Conservation (phyloP, 1,140 invertebrate genomes). For the Rhagoletis zephyria region DNA sequence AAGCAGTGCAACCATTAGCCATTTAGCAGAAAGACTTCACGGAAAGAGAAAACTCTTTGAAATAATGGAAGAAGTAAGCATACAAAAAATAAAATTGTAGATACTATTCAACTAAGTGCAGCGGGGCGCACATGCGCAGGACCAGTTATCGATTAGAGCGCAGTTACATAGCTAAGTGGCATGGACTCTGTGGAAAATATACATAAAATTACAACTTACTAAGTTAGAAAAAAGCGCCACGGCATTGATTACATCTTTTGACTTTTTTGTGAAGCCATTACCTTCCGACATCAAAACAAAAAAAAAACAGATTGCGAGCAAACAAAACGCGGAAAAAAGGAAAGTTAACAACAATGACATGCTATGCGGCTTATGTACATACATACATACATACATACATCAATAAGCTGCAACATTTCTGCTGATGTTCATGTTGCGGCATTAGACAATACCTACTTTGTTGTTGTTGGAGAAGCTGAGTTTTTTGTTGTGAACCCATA, state of each 20-base stretch:
- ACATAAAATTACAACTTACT: not conserved
- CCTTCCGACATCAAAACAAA: not conserved
- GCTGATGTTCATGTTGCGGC: not conserved
- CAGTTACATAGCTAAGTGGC: not conserved
- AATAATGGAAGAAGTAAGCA: not conserved
- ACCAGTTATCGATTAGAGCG: not conserved
- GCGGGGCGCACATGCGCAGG: not conserved
- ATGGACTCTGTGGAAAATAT: not conserved
- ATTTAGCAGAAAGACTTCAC: not conserved
- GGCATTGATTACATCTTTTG: not conserved
- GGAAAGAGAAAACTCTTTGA: not conserved
- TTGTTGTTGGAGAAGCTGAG: not conserved
- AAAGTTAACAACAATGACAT: not conserved
- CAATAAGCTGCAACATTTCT: not conserved
- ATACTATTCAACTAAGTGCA: not conserved
- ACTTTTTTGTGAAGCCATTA: not conserved
- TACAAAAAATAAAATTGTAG: not conserved
- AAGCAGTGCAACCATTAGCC: not conserved
- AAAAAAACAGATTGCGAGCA: not conserved
- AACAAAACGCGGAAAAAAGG: not conserved
- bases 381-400: not conserved
- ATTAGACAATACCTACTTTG: slow-evolving; percentile 14
- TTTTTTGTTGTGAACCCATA: slow-evolving; percentile 29
- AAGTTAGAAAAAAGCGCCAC: not conserved
- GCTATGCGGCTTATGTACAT: not conserved